phyloP scores from a whole-genome alignment of 2,888 invertebrate species.

The Anoncus sp. region DNA sequence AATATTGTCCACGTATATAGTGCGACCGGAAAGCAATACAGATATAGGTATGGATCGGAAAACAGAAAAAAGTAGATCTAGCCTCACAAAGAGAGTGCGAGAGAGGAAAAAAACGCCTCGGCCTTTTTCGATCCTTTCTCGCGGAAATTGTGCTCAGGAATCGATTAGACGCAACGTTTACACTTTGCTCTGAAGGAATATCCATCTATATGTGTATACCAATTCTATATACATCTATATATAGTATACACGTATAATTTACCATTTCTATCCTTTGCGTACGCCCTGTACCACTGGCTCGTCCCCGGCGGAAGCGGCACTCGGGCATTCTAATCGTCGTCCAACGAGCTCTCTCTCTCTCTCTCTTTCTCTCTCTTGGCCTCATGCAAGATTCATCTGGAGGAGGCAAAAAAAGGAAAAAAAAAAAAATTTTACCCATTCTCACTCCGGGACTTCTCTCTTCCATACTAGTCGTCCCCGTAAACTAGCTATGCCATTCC shows the following conservation, averaged over 20 bases:
- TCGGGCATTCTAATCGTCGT: constrained; percentile 64
- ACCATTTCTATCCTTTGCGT: constrained; percentile 26
- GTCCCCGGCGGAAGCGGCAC: constrained; percentile 48
- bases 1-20: constrained; percentile 15
- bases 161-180: constrained; percentile 25
- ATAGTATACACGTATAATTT: constrained; percentile 19
- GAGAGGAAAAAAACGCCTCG: not conserved
- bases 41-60: not conserved
- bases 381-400: constrained; percentile 65
- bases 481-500: constrained; percentile 48
- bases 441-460: constrained; percentile 12
- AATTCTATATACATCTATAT: constrained; percentile 8
- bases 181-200: not conserved
- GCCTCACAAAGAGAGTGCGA: not conserved
- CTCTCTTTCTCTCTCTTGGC: constrained; percentile 42
- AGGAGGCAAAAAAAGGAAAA: constrained; percentile 21
- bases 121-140: not conserved
- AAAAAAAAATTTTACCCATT: constrained; percentile 32
- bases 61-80: not conserved
- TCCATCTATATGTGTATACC: not conserved
- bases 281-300: constrained; percentile 33
- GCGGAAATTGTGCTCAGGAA: constrained; percentile 53
- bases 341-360: constrained; percentile 46
- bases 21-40: constrained; percentile 12
- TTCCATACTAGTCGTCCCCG: constrained; percentile 30